Base-by-base conservation (phyloP, 2,888 invertebrate genomes). In the Glaucopsyche alexis region DNA sequence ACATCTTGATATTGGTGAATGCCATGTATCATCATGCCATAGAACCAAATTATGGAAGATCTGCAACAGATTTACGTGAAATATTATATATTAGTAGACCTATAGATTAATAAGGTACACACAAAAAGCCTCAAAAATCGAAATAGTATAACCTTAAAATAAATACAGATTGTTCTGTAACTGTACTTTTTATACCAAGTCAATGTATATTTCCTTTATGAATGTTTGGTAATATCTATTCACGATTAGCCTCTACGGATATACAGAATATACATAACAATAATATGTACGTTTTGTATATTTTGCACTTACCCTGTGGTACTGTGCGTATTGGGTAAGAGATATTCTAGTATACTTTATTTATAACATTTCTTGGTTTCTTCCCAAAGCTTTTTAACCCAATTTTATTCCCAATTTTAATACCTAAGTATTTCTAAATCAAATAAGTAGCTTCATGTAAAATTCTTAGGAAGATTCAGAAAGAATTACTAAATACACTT, bases 51-150 rank as follows among this genome's bases (percentile, higher is more conserved):
- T 55, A 55, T 55, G 55, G 55, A 55, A 55, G 55, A 55, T 55
- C 55, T 55, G 9, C 55, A 19, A 11, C 16, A 16, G 55, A 55
- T 11, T 55, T 42, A 42, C 42, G 7, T 42, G 7, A 55, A 19
- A 19, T 4, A 52, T n/a, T 11, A 3, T 16, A 19, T 55, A 55
- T 52, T 52, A 52, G 16, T 55, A 1, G 42, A 55, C 19, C 9
- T 55, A 55, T 19, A 19, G 11, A 55, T 55, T 19, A 55, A 55
- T 55, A 55, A 55, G 55, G 55, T 55, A 55, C 55, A 55, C 19
- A 55, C 55, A 19, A 19, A 4, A 55, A 55, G 55, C 55, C 55
- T 55, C 55, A 55, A 55, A 55, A 55, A 55, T 9, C 55, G 9
- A 16, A 11, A 55, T 55, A 7, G 52, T 55, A 55, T 16, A 55